phyloP scores from a whole-genome alignment of 2,113 vertebrate genomes.

The Pomatostomus ruficeps region DNA sequence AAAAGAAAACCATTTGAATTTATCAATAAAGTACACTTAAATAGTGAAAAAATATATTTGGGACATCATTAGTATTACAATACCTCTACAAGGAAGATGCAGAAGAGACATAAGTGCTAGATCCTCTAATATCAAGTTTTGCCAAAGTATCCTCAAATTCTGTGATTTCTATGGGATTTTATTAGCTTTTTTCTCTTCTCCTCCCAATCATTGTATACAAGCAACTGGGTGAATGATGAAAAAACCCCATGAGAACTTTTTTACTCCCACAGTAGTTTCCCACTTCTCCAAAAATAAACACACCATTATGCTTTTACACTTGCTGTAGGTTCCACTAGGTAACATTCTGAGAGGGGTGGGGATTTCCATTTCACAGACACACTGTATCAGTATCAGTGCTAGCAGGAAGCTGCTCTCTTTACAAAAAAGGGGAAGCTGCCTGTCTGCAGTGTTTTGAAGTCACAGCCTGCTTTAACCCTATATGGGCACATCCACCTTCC shows the following conservation, averaged over 20 bases:
- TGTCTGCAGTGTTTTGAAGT: background rate
- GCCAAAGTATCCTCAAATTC: background rate
- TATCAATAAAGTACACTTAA: background rate
- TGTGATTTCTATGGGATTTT: background rate
- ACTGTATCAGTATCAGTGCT: background rate
- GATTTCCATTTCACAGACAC: background rate
- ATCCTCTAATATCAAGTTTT: background rate
- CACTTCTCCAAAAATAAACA: constrained; percentile 23
- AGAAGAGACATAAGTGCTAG: background rate
- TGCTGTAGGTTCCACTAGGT: background rate
- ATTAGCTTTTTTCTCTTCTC: background rate
- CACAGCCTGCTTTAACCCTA: background rate
- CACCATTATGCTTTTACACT: background rate
- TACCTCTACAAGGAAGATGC: background rate
- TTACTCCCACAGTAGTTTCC: background rate
- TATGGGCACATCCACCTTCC: background rate
- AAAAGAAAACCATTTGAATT: background rate
- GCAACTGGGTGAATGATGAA: background rate
- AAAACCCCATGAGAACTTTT: background rate
- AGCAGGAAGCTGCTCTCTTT: background rate
- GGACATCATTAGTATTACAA: background rate
- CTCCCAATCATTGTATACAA: background rate
- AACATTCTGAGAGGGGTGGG: background rate
- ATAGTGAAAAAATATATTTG: background rate
- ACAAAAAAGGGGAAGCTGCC: constrained; percentile 18